Evolutionary conservation across 2,113 vertebrate species (phyloP), one percentile per base, ranked within the genome.

Genomic region (Dasypus novemcinctus): DNA sequence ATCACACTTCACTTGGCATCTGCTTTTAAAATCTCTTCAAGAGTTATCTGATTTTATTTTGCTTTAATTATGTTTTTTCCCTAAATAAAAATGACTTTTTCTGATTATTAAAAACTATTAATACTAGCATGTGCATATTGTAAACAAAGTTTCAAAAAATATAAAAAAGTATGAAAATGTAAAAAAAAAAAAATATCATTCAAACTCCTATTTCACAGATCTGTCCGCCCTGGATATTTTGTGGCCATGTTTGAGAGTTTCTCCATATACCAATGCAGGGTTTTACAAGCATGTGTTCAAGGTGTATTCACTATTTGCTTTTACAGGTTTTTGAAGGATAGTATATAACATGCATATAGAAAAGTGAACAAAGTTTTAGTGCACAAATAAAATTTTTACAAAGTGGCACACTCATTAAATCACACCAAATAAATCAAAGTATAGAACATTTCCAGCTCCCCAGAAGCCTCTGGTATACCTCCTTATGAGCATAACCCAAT

Each of bases 111-210:
- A 80, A 93, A 83, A 57, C 8, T 41, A 81, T 64, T 81, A 80
- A 93, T 78, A 57, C 8, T 41, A 81, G 52, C 90, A 68, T 11
- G 4, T 69, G 43, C 25, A 88, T 11, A 80, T 84, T 88, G 20
- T 49, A 68, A 85, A 33, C 61, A 93, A 83, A 57, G 31, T 75
- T 95, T 86, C 52, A 90, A 85, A 69, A 5, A 86, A 86, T 76
- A 27, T 25, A 38, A 46, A 91, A 89, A 89, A 64, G 18, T 59
- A 49, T 43, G 41, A 75, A 80, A 66, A 91, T 59, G 57, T 23
- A 82, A 46, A 49, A 87, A 86, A 72, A 59, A 87, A 78, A 80
- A 63, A 49, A 49, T n/a, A 49, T n/a, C 13, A 85, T 6, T 63
- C 85, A 68, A 46, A 38, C 63, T 72, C 61, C 23, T 46, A 0